These are phyloP conservation scores for Boloria euphrosyne DNA, from an alignment of 2,888 invertebrate genomes.

Conservation along the genomic window DNA sequence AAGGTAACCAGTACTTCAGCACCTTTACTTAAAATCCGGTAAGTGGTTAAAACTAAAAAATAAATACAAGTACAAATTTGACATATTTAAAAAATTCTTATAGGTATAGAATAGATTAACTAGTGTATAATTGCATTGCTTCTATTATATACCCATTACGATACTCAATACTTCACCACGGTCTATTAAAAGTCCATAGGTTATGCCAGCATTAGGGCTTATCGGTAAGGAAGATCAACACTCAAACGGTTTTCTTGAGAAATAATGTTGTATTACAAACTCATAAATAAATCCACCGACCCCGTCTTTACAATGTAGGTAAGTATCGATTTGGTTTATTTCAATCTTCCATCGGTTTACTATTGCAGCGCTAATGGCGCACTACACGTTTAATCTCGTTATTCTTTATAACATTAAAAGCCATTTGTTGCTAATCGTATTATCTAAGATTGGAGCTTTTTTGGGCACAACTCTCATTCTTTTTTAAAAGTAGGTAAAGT, in stretches of 20 bases:
- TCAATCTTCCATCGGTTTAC: slow-evolving; percentile 23
- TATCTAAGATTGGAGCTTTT: too few relatives aligned
- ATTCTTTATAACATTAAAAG: too few relatives aligned
- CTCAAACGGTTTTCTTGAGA: slow-evolving; percentile 43
- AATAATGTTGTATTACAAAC: slow-evolving; percentile 45
- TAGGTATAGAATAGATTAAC: slow-evolving; percentile 8
- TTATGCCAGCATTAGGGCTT: slow-evolving; percentile 45
- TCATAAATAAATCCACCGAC: slow-evolving; percentile 39
- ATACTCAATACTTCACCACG: slow-evolving; percentile 42
- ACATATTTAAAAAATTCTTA: background rate
- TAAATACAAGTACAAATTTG: too few relatives aligned
- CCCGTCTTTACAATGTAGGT: slow-evolving; percentile 31
- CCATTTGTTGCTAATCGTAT: too few relatives aligned
- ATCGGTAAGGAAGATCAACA: slow-evolving; percentile 40
- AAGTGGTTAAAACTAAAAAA: too few relatives aligned
- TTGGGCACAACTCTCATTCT: too few relatives aligned
- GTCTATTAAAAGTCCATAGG: slow-evolving; percentile 46
- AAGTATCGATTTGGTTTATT: slow-evolving; percentile 34
- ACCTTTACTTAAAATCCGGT: too few relatives aligned
- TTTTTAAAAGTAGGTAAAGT: too few relatives aligned
- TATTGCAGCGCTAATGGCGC: slow-evolving; percentile 2
- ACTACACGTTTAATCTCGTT: background rate
- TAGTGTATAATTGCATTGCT: slow-evolving; percentile 27
- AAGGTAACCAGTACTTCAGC: too few relatives aligned
- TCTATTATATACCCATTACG: slow-evolving; percentile 35